Evolutionary conservation across 2,113 vertebrate species (phyloP), one percentile per base, ranked within the genome.

Genomic region (Uria lomvia): DNA sequence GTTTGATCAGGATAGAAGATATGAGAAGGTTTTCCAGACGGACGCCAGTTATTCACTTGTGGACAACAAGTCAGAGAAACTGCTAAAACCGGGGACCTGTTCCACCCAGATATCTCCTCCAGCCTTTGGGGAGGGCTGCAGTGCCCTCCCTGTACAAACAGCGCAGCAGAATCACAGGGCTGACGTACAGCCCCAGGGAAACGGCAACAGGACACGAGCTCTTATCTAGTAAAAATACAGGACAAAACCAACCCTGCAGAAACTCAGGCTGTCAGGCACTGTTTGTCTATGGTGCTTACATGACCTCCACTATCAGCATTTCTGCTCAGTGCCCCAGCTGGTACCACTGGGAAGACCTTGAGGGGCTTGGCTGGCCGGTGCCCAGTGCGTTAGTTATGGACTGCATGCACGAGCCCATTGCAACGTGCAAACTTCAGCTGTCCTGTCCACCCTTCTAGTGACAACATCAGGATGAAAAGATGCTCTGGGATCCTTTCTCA

Each of bases 211-310:
- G 36, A 56, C 40, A 73, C 1, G 4, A 73, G 56, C 30, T 87
- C 49, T 89, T 90, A 94, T 55, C 91, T 87, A 68, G 38, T 34
- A 15, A 92, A 94, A 91, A 78, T 36, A 94, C 36, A 85, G 43
- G 71, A 65, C 34, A 87, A 96, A 95, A 75, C 18, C 56, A 91
- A 53, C 84, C 52, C 85, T 91, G 91, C 73, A 81, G 79, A 89
- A 91, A 80, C 77, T 95, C 92, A 79, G 53, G 53, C 77, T 91
- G 93, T 82, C 81, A 93, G 66, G 49, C 30, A 22, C 32, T 92
- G 80, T 89, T 95, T 94, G 60, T 62, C 53, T 90, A 1, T 3
- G 13, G 55, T 74, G 71, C 71, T 79, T 94, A 36, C 58, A 56
- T 19, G 92, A 94, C 81, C 73, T 85, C 53, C 43, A 23, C 43